Evolutionary conservation across 37 sponge, comb jelly and placozoan genomes (phyloP).

Genomic region (Cliona cf. orientalis): DNA sequence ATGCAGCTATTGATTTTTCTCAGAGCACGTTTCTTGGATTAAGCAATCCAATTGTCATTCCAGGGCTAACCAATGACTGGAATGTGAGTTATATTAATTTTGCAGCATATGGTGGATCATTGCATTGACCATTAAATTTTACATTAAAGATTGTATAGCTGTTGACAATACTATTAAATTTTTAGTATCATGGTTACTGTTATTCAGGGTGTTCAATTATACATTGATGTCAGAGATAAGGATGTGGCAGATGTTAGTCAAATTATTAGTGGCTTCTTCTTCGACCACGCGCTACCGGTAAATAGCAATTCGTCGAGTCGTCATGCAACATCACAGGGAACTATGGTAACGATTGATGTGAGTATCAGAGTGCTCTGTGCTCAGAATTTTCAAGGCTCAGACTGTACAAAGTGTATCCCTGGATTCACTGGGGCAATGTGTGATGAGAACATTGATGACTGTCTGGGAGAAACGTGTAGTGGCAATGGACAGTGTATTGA

Average conservation of each 20-base stretch:
- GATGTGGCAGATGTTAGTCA: neutral
- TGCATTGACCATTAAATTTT: too few species aligned
- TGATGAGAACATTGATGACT: too few species aligned
- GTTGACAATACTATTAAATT: too few species aligned
- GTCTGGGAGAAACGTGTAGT: too few species aligned
- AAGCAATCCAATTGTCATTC: neutral
- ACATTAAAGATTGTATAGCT: too few species aligned
- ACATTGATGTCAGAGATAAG: neutral
- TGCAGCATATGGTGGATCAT: too few species aligned
- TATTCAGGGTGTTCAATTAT: neutral
- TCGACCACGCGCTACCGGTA: too few species aligned
- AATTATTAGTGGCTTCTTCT: neutral
- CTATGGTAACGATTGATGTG: conserved; percentile 12
- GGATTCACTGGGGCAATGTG: too few species aligned
- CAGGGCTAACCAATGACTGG: neutral
- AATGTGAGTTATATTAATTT: neutral
- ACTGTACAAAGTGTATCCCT: conserved; percentile 28
- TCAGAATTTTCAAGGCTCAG: conserved; percentile 24
- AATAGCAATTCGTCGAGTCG: too few species aligned
- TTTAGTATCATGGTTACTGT: neutral
- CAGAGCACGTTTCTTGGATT: neutral
- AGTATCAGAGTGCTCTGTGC: conserved; percentile 28
- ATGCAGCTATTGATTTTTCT: neutral
- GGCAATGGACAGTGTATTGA: too few species aligned
- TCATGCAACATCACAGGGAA: too few species aligned